Percentiles rank a stretch among this genome's conserved stretches.
Evolutionary conservation across 2,888 invertebrate species (phyloP).

Genomic region (Polyploca ridens): DNA sequence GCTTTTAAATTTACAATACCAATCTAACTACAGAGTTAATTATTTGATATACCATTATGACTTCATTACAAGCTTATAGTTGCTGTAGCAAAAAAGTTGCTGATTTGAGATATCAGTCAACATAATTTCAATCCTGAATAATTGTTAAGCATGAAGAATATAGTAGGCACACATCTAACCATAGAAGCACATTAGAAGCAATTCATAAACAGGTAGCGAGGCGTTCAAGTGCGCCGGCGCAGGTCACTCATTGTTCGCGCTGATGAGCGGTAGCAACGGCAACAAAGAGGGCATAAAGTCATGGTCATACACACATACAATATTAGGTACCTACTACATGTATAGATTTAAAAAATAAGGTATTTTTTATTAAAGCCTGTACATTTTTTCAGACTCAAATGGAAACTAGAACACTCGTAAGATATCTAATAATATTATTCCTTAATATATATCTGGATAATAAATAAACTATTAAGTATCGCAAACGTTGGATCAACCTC

Average conservation of each 20-base stretch:
- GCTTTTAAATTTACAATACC: too few species aligned
- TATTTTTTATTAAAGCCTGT: not conserved
- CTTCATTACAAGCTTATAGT: too few species aligned
- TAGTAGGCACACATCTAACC: slow-evolving; percentile 16
- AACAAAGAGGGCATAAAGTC: slow-evolving; percentile 53
- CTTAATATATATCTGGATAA: slow-evolving; percentile 15
- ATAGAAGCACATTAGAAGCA: slow-evolving; percentile 37
- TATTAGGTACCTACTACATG: slow-evolving; percentile 12
- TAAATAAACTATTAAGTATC: slow-evolving; percentile 47
- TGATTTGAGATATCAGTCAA: too few species aligned
- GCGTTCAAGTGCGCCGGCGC: slow-evolving; percentile 64
- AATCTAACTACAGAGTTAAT: too few species aligned
- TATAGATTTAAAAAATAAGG: not conserved
- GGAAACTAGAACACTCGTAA: not conserved
- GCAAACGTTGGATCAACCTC: slow-evolving; percentile 52
- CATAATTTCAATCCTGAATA: not conserved
- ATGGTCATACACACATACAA: slow-evolving; percentile 36
- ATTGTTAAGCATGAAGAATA: not conserved
- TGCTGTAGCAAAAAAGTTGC: too few species aligned
- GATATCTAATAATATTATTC: not conserved
- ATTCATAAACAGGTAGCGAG: slow-evolving; percentile 51
- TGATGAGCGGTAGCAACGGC: slow-evolving; percentile 51
- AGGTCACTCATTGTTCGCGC: slow-evolving; percentile 61
- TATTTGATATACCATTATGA: too few species aligned
- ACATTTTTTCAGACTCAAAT: not conserved